Evolutionary conservation across 2,888 invertebrate genomes (phyloP).

Genomic region (Tipula lateralis): DNA sequence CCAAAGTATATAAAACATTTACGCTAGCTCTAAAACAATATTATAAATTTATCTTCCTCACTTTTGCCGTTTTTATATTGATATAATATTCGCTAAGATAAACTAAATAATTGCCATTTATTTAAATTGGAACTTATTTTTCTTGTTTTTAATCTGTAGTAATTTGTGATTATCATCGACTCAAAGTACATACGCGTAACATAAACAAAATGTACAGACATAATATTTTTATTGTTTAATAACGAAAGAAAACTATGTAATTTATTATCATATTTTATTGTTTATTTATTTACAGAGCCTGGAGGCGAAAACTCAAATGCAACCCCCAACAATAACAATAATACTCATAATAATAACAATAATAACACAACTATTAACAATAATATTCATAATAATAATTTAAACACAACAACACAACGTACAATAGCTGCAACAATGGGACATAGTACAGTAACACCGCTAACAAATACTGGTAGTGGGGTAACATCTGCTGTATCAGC

Average conservation of each 20-base stretch:
- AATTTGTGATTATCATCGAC: background rate
- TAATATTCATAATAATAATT: slow-evolving; percentile 15
- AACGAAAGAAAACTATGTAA: background rate
- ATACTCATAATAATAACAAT: background rate
- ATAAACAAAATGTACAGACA: background rate
- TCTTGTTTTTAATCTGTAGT: no score
- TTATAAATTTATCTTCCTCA: no score
- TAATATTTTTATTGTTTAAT: background rate
- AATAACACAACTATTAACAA: background rate
- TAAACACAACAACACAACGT: background rate
- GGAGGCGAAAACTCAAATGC: slow-evolving; percentile 15
- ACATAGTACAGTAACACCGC: slow-evolving; percentile 26
- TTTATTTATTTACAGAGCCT: slow-evolving; percentile 28
- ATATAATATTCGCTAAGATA: no score
- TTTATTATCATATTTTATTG: background rate
- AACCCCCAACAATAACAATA: slow-evolving; percentile 12
- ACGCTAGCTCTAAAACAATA: no score
- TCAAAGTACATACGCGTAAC: background rate
- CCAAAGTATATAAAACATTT: no score
- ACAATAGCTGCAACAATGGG: slow-evolving; percentile 29
- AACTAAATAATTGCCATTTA: background rate
- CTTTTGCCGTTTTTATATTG: no score
- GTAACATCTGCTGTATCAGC: slow-evolving; percentile 30
- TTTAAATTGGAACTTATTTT: no score
- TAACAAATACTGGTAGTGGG: slow-evolving; percentile 28